Percentiles rank a stretch among this genome's conserved stretches.
Conservation (phyloP, 1,140 invertebrate species). For the Protaetia brevitarsis region DNA sequence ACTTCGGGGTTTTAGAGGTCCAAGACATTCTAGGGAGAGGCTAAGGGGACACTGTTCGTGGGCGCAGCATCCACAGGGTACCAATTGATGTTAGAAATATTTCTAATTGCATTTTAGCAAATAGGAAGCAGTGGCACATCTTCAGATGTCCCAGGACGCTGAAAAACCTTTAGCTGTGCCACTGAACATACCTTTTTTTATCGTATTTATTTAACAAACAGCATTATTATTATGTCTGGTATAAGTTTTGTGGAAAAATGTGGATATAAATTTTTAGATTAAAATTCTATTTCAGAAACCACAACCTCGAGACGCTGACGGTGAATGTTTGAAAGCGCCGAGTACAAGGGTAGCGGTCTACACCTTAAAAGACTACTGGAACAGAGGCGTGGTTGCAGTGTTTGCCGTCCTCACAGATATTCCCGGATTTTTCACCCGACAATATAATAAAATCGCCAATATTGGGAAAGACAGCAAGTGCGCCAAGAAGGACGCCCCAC, state of each 20-base stretch:
- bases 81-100: too few relatives aligned
- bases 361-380: neutral
- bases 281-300: neutral
- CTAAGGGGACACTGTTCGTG: too few relatives aligned
- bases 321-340: neutral
- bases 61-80: too few relatives aligned
- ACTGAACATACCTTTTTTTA: too few relatives aligned
- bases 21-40: too few relatives aligned
- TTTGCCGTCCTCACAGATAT: constrained; percentile 6
- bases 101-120: too few relatives aligned
- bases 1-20: too few relatives aligned
- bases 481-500: neutral
- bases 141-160: too few relatives aligned
- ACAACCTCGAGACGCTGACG: neutral
- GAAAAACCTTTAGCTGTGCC: too few relatives aligned
- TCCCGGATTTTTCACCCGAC: neutral
- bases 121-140: too few relatives aligned
- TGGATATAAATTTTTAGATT: neutral
- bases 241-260: neutral
- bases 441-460: neutral
- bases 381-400: neutral
- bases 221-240: neutral
- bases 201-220: too few relatives aligned
- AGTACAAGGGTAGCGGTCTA: neutral
- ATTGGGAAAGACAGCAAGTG: neutral